Base-by-base conservation (phyloP, 2,888 invertebrate species). In the Euzetes globulus region DNA sequence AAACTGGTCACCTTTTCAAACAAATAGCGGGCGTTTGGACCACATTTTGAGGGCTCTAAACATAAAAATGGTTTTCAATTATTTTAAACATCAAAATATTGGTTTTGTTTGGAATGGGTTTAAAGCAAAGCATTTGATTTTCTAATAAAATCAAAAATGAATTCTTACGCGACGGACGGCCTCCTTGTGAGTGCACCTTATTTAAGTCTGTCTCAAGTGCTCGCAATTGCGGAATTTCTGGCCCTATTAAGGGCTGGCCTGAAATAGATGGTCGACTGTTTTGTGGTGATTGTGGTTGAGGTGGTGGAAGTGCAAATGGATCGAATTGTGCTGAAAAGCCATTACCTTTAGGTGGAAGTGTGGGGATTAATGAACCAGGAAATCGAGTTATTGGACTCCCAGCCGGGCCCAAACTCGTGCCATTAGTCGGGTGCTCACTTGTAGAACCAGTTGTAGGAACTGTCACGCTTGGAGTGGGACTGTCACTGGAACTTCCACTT, bases 1-100 rank as follows among this genome's bases (percentile, higher is more conserved):
- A 77, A 78, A 15, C 79, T 79, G 1, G 79, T 77, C 47, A 79
- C 68, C 41, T 78, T 77, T 47, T 78, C 79, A 50, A 78, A 79
- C 22, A 77, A 76, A 45, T 79, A 76, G 17, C 76, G 72, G 11
- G 78, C 77, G n/a, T 77, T 76, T 15, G 78, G 77, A 11, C 75
- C 75, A 71, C 79, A 79, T 74, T 75, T 77, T 17, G 37, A 70
- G n/a, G 65, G 37, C 19, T 74, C 71, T 72, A 19, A 25, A 50
- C 17, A 50, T n/a, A 7, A 13, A 7, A 50, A 7, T 50, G 15
- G 13, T 15, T 50, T 50, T 50, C 15, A 50, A 50, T 50, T n/a
- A 50, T 7, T 50, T 22, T 22, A 55, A 5, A 19, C 5, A 17
- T 9, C 19, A 19, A 55, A n/a, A 47, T n/a, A 47, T 47, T 47